These are phyloP conservation scores for Argyrosomus japonicus DNA, from an alignment of 2,113 vertebrate species.

Conservation along the genomic window DNA sequence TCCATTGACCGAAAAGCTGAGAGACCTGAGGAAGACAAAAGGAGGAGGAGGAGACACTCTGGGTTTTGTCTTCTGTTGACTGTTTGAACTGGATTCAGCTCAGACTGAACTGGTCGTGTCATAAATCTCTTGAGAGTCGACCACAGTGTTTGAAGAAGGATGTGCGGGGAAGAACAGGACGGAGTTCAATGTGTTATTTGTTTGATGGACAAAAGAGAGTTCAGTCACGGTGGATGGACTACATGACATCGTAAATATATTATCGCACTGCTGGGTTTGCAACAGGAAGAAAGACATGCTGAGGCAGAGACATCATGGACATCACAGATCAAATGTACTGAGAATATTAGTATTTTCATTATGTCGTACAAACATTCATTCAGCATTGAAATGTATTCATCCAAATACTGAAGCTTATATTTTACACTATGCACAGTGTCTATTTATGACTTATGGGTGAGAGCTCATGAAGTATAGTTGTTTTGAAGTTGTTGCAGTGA, in stretches of 20 bases:
- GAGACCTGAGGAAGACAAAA: conserved; percentile 10
- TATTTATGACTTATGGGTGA: no score
- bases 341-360: not conserved
- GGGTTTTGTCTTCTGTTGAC: conserved; percentile 37
- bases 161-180: not conserved
- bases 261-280: not conserved
- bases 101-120: conserved; percentile 22
- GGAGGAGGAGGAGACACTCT: conserved; percentile 7
- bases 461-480: no score
- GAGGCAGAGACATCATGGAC: not conserved
- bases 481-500: no score
- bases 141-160: conserved; percentile 15
- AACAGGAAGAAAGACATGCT: not conserved
- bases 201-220: not conserved
- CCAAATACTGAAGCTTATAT: not conserved
- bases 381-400: not conserved
- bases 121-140: not conserved
- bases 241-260: not conserved
- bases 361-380: not conserved
- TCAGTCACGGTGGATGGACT: not conserved
- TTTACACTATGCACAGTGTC: not conserved
- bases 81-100: conserved; percentile 22
- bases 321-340: not conserved
- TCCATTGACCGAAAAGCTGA: not conserved
- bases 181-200: not conserved